Conservation (phyloP, 1,140 invertebrate genomes). For the Hyles euphorbiae region DNA sequence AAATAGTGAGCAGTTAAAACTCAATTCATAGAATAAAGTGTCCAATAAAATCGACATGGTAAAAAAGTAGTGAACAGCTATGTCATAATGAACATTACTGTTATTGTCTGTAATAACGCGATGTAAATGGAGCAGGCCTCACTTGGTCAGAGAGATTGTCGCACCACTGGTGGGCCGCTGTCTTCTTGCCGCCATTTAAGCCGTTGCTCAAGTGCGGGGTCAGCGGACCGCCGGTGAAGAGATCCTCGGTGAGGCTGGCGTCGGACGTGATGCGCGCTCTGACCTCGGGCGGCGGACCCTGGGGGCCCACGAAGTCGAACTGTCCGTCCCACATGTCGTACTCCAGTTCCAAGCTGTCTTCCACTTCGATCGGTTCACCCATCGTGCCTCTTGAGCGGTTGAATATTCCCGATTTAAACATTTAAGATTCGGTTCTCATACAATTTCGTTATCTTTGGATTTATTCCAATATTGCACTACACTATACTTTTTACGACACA, state of each 20-base stretch:
- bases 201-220: slow-evolving; percentile 67
- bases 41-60: no score
- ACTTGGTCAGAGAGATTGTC: slow-evolving; percentile 76
- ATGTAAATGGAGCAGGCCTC: slow-evolving; percentile 27
- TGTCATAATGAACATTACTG: no score
- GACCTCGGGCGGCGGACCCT: slow-evolving; percentile 42
- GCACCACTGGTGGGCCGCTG: slow-evolving; percentile 73
- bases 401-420: slow-evolving; percentile 68
- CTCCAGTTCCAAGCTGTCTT: slow-evolving; percentile 81
- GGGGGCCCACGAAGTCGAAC: slow-evolving; percentile 87
- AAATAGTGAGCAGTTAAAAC: no score
- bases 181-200: slow-evolving; percentile 75
- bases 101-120: slow-evolving; percentile 1
- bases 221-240: slow-evolving; percentile 63
- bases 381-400: slow-evolving; percentile 56
- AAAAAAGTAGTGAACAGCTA: no score
- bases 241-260: slow-evolving; percentile 60
- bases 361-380: slow-evolving; percentile 62
- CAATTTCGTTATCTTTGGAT: slow-evolving; percentile 47
- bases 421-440: slow-evolving; percentile 38
- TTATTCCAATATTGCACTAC: slow-evolving; percentile 52
- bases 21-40: no score
- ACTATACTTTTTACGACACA: slow-evolving; percentile 20
- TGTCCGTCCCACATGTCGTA: slow-evolving; percentile 92
- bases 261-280: slow-evolving; percentile 51